These are phyloP conservation scores for Zaprionus kolodkinae DNA, from an alignment of 1,140 invertebrate species.

Conservation along the genomic window DNA sequence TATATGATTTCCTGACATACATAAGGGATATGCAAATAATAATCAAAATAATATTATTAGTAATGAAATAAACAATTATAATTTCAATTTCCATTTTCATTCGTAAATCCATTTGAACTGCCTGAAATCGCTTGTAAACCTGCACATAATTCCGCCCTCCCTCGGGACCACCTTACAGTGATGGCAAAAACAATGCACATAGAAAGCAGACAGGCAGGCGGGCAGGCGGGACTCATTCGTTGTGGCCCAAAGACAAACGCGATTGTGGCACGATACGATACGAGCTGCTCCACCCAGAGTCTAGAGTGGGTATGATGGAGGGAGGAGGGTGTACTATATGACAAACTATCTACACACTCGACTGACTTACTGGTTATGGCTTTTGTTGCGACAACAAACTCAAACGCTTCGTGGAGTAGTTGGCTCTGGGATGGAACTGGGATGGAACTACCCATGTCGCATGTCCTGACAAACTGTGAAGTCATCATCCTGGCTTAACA, in stretches of 20 bases:
- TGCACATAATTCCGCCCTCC: slow-evolving; percentile 13
- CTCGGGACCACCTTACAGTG: background rate
- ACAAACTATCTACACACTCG: slow-evolving; percentile 64
- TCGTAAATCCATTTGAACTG: background rate
- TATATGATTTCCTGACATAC: too few relatives aligned
- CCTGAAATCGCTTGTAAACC: background rate
- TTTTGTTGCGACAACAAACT: slow-evolving; percentile 32
- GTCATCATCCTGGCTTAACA: slow-evolving; percentile 83
- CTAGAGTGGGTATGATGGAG: background rate
- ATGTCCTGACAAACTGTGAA: slow-evolving; percentile 83
- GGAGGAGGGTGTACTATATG: slow-evolving; percentile 18
- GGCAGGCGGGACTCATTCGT: slow-evolving; percentile 29
- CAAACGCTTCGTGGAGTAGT: background rate
- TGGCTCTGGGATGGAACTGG: slow-evolving; percentile 13
- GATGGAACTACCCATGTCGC: slow-evolving; percentile 35
- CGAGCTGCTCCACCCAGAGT: slow-evolving; percentile 15
- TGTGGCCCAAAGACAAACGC: slow-evolving; percentile 65
- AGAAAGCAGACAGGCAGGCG: slow-evolving; percentile 50
- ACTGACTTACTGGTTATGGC: slow-evolving; percentile 15
- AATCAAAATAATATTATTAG: background rate
- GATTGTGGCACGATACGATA: slow-evolving; percentile 73
- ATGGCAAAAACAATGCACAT: slow-evolving; percentile 28
- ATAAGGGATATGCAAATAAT: too few relatives aligned
- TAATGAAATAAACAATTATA: background rate
- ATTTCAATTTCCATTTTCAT: background rate